Evolutionary conservation across 2,113 vertebrate species (phyloP), one percentile per base, ranked within the genome.

Genomic region (Gyps fulvus): DNA sequence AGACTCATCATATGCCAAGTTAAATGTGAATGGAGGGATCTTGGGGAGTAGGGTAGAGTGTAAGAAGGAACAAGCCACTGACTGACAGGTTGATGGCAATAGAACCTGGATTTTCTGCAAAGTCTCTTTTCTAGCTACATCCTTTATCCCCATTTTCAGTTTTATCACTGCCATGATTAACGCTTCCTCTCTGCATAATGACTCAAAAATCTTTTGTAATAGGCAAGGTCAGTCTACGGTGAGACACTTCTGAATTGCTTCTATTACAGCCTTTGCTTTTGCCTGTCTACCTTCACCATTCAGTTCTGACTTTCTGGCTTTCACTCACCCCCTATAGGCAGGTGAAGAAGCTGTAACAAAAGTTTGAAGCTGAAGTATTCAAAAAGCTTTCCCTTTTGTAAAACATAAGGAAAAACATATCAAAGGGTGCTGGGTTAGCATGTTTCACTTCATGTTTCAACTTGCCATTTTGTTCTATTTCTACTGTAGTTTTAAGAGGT

Each of bases 391-490:
- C n/a, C 31, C 87, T 82, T 91, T 61, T 76, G 49, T 72, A 87
- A 94, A 96, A 67, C 81, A 27, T 13, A 23, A 93, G 61, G 32
- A 45, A 83, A 69, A 89, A 82, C 49, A 54, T 95, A 95, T 94
- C 93, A 97, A 96, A 97, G 93, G 69, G n/a, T 84, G 65, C 70
- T 91, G 70, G 52, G 52, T 85, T 91, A 59, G 13, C 78, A 72
- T 80, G 93, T 57, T 83, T 92, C 62, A 67, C 69, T 87, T 83
- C 95, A 80, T 92, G 96, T 95, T 85, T 45, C 94, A 79, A 93
- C 96, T 62, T 92, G 96, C 61, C 13, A 3, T 88, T 96, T 90
- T 78, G 70, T 83, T 95, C 87, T 72, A 65, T 91, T 95, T 92
- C 91, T 82, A 17, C 81, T n/a, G 27, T 20, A 82, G 77, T 86